Percentiles rank a stretch among this genome's conserved stretches.
phyloP scores from a whole-genome alignment of 2,113 vertebrate genomes.

The Oryzias curvinotus region DNA sequence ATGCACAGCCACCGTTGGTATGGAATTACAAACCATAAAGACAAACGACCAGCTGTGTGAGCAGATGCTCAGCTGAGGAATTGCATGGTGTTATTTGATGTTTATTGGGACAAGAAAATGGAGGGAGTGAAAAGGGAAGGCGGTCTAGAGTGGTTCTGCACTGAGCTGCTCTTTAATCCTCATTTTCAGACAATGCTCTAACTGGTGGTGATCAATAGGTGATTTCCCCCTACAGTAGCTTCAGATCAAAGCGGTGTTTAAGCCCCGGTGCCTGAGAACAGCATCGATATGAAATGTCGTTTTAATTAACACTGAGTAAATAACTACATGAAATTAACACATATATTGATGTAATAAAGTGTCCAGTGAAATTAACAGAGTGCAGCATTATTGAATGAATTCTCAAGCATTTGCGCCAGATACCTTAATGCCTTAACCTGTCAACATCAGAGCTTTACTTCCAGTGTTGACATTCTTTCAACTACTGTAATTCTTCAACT shows the following conservation, averaged over 20 bases:
- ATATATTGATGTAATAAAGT: not conserved
- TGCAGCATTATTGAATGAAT: no score
- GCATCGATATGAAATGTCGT: constrained; percentile 22
- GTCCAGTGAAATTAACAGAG: not conserved
- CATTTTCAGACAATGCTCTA: constrained; percentile 49
- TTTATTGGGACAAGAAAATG: constrained; percentile 53
- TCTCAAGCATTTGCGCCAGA: no score
- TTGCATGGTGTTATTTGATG: constrained; percentile 41
- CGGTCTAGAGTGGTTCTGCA: constrained; percentile 32
- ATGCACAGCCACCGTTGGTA: constrained; percentile 26
- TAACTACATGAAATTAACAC: not conserved
- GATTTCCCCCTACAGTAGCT: constrained; percentile 31
- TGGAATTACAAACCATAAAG: constrained; percentile 60
- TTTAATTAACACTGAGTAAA: not conserved
- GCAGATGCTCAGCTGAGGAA: constrained; percentile 58
- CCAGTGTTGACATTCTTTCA: no score
- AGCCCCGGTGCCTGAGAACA: constrained; percentile 27
- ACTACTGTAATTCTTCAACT: no score
- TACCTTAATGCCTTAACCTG: no score
- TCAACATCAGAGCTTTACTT: no score
- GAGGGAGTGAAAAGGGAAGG: constrained; percentile 19
- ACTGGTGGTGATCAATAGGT: constrained; percentile 46
- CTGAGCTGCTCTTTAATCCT: constrained; percentile 48
- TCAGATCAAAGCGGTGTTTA: constrained; percentile 43
- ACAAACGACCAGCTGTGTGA: constrained; percentile 50